Evolutionary conservation across 2,797 vertebrate species (phyloP).

Genomic region (Nannoperca obscura): DNA sequence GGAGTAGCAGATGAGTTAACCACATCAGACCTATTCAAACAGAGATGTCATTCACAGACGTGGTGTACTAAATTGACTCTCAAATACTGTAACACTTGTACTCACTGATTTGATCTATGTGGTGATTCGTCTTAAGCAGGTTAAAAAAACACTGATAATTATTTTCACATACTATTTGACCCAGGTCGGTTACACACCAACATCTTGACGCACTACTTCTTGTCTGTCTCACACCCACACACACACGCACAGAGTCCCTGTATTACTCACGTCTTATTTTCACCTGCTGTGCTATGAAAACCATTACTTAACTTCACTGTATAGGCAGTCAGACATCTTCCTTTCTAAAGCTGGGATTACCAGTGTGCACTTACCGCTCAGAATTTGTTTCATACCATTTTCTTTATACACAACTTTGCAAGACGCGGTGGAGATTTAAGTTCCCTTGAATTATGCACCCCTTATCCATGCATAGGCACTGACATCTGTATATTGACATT

Average conservation of each 20-base stretch:
- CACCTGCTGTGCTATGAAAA: slow-evolving; percentile 57
- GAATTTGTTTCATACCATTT: slow-evolving; percentile 47
- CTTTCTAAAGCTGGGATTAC: slow-evolving; percentile 50
- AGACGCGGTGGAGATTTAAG: slow-evolving; percentile 34
- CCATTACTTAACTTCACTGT: slow-evolving; percentile 59
- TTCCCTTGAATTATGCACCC: slow-evolving; percentile 51
- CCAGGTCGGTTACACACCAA: slow-evolving; percentile 43
- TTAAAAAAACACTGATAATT: slow-evolving; percentile 56
- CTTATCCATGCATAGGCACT: slow-evolving; percentile 71
- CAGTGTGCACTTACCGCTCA: slow-evolving; percentile 33
- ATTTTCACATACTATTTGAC: slow-evolving; percentile 73
- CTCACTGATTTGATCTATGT: slow-evolving; percentile 47
- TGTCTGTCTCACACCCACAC: slow-evolving; percentile 11
- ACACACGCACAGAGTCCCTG: slow-evolving; percentile 25
- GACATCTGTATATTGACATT: slow-evolving; percentile 73
- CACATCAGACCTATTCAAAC: slow-evolving; percentile 56
- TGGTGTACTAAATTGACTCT: slow-evolving; percentile 24
- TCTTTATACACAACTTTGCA: slow-evolving; percentile 49
- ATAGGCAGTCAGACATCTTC: slow-evolving; percentile 42
- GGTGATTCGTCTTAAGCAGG: slow-evolving; percentile 54
- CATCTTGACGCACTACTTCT: slow-evolving; percentile 49
- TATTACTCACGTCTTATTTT: slow-evolving; percentile 60
- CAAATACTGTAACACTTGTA: slow-evolving; percentile 53
- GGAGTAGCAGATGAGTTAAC: slow-evolving; percentile 50
- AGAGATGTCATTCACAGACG: slow-evolving; percentile 48